phyloP scores from a whole-genome alignment of 2,888 invertebrate species.

The Cartodere bifasciata region DNA sequence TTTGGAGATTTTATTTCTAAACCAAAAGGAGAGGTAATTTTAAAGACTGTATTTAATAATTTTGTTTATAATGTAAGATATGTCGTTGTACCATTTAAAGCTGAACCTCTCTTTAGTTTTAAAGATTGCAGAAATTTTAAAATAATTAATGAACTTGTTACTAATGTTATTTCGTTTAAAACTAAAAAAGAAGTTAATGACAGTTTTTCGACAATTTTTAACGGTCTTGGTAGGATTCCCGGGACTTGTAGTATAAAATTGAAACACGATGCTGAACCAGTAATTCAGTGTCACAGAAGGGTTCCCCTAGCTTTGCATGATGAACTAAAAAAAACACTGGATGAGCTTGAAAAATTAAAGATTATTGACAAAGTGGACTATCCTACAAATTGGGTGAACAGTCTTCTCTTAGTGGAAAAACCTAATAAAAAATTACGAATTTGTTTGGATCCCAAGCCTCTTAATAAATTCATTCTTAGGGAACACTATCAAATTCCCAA shows the following conservation, averaged over 20 bases:
- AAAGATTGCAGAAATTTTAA: too few species aligned
- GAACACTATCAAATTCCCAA: conserved; percentile 15
- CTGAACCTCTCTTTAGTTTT: too few species aligned
- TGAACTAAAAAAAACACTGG: conserved; percentile 8
- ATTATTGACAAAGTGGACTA: conserved; percentile 7
- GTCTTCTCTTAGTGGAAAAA: conserved; percentile 13
- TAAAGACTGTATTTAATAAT: too few species aligned
- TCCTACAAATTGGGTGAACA: conserved; percentile 10
- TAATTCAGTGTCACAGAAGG: conserved; percentile 9
- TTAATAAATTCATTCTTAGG: conserved; percentile 19
- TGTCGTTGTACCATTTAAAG: too few species aligned
- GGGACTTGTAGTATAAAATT: conserved; percentile 11
- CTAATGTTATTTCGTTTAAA: too few species aligned
- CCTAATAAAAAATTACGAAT: conserved; percentile 16
- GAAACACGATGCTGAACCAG: conserved; percentile 8
- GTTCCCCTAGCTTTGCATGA: conserved; percentile 8
- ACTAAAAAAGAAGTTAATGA: too few species aligned
- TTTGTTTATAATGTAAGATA: too few species aligned
- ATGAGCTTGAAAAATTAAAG: conserved; percentile 4
- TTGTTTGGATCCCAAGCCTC: conserved; percentile 22
- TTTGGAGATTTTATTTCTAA: too few species aligned
- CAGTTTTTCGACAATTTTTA: too few species aligned
- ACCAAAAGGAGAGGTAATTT: too few species aligned
- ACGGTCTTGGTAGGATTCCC: conserved; percentile 9
- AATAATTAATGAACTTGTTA: too few species aligned